These are phyloP conservation scores for Drosophila tani DNA, from an alignment of 1,140 invertebrate genomes.

Conservation along the genomic window DNA sequence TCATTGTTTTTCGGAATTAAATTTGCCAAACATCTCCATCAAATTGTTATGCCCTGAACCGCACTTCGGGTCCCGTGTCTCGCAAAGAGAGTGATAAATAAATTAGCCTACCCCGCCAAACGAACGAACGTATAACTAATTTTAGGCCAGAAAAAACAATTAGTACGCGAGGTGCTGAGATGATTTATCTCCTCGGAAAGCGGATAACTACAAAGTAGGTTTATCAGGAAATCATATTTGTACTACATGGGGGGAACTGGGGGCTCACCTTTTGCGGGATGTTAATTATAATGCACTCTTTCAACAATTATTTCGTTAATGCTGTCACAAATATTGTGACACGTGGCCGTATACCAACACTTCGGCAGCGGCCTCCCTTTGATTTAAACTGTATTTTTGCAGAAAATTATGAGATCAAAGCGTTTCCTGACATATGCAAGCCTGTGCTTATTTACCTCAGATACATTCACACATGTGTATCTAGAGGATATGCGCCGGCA, in stretches of 20 bases:
- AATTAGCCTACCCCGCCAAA: conserved; percentile 10
- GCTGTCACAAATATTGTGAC: conserved; percentile 69
- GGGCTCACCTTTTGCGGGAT: conserved; percentile 26
- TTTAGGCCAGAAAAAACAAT: conserved; percentile 32
- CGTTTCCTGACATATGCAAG: conserved; percentile 40
- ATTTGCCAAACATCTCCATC: conserved; percentile 49
- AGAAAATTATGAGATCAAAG: conserved; percentile 78
- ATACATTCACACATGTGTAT: conserved; percentile 24
- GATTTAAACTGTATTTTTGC: conserved; percentile 70
- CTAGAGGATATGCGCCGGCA: conserved; percentile 5
- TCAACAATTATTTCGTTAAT: conserved; percentile 67
- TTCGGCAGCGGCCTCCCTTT: conserved; percentile 65
- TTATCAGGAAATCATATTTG: conserved; percentile 39
- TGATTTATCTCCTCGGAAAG: conserved; percentile 21
- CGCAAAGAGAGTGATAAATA: conserved; percentile 27
- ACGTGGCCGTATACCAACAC: conserved; percentile 55
- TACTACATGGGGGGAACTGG: conserved; percentile 20
- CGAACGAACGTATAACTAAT: conserved; percentile 28
- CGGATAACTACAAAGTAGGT: conserved; percentile 40
- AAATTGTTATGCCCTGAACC: conserved; percentile 5
- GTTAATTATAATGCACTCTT: conserved; percentile 61
- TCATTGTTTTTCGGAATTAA: conserved; percentile 53
- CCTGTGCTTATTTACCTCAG: conserved; percentile 28
- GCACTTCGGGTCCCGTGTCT: neutral
- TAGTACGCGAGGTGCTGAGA: conserved; percentile 19